A percentile compares a stretch with the other conserved stretches of the same genome.
These are phyloP conservation scores for Prionailurus bengalensis DNA, from an alignment of 2,113 vertebrate species.

Conservation along the genomic window DNA sequence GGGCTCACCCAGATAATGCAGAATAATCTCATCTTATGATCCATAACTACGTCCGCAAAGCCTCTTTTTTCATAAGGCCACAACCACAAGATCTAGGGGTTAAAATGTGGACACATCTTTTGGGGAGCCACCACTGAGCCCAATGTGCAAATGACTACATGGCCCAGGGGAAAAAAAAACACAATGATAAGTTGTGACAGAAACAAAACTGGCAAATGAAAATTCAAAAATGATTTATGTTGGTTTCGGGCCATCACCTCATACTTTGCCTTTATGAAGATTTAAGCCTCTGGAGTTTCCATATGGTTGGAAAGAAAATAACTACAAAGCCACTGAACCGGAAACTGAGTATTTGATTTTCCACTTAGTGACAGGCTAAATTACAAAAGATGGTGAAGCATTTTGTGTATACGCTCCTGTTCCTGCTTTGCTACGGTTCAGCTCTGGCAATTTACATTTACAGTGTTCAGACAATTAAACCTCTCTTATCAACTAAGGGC, in stretches of 20 bases:
- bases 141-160: neutral
- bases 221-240: constrained; percentile 52
- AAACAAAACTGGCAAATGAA: constrained; percentile 44
- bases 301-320: constrained; percentile 59
- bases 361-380: constrained; percentile 63
- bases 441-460: constrained; percentile 36
- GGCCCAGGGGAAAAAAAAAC: neutral
- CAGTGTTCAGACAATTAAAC: constrained; percentile 65
- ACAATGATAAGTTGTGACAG: neutral
- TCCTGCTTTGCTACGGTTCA: neutral
- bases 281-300: constrained; percentile 60
- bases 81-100: neutral
- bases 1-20: neutral
- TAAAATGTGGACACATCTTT: neutral
- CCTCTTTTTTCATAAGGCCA: neutral
- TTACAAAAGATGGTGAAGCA: constrained; percentile 44
- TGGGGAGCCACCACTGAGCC: neutral
- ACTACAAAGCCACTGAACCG: constrained; percentile 41
- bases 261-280: constrained; percentile 42
- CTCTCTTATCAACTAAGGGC: constrained; percentile 55
- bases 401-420: neutral
- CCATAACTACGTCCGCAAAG: neutral
- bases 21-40: neutral
- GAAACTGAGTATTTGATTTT: constrained; percentile 67
- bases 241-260: constrained; percentile 22